Base-by-base conservation (phyloP, 2,888 invertebrate genomes). In the Dryadula phaetusa region DNA sequence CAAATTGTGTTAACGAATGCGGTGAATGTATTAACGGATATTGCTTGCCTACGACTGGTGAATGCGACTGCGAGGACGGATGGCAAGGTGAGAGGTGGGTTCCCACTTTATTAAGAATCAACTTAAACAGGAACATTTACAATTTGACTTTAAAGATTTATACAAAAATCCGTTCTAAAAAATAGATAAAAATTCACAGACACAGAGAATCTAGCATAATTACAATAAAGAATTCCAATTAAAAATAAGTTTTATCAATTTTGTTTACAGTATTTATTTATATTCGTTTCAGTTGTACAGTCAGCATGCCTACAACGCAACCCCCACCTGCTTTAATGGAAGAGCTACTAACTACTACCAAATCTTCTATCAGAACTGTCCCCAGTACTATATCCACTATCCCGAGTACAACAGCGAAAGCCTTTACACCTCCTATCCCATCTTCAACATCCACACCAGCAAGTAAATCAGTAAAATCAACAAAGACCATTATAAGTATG, bases 51-150 rank as follows among this genome's bases (percentile, higher is more conserved):
- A 79, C 89, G 66, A 94, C 93, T 10, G 96, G 96, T 32, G 89
- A 91, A 63, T 96, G 96, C 79, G 90, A 91, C 65, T 96, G 96
- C 84, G 93, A 94, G 58, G 90, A 93, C 47, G 96, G 95, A 81
- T 95, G 95, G 94, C 94, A 93, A 79, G 96, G 96, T 82, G 92
- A 93, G 81, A 94, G 93, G 96, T 96, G 92, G 93, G 93, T 90
- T 81, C 71, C 86, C 86, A 87, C 87, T 76, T 70, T 66, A 44
- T 25, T 66, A 42, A 66, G 37, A 64, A 47, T 71, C 54, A 53
- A 18, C 1, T 25, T 28, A 18, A 62, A 34, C 28, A 18, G 14
- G 10, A 14, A 46, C 1, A 14, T 5, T 6, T 37, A 5, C 16
- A 20, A 28, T 40, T 25, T n/a, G 20, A 20, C 8, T 5, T n/a